These are phyloP conservation scores for Tonatia bakeri DNA, from an alignment of 2,113 vertebrate species.

Conservation along the genomic window DNA sequence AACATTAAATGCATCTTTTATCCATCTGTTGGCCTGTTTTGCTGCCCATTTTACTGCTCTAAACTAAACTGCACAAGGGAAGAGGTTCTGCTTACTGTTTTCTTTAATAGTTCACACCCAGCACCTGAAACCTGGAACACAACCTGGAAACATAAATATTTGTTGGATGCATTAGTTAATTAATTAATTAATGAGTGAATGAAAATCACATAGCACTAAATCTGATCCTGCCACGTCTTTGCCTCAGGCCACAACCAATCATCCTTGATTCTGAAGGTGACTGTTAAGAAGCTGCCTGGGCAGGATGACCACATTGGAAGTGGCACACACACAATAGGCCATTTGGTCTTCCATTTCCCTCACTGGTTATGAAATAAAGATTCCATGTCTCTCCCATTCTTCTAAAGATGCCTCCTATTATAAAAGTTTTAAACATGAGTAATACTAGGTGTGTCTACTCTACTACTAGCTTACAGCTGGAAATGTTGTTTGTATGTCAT, in stretches of 20 bases:
- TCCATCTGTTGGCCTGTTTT: neutral
- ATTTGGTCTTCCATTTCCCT: neutral
- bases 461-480: neutral
- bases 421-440: neutral
- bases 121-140: neutral
- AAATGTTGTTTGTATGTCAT: neutral
- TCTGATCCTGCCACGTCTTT: neutral
- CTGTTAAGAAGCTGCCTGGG: neutral
- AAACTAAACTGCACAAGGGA: neutral
- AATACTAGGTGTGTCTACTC: neutral
- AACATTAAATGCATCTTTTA: neutral
- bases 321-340: fast-evolving
- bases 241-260: neutral
- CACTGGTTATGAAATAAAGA: neutral
- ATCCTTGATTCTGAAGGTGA: neutral
- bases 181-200: neutral
- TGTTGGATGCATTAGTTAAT: neutral
- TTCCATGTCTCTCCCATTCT: neutral
- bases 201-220: neutral
- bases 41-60: neutral
- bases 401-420: neutral
- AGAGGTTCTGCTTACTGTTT: neutral
- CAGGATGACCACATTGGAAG: neutral
- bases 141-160: neutral
- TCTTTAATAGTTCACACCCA: neutral